Percentiles rank a stretch among this genome's conserved stretches.
Conservation (phyloP, 1,140 invertebrate species). For the Ceratitis capitata region DNA sequence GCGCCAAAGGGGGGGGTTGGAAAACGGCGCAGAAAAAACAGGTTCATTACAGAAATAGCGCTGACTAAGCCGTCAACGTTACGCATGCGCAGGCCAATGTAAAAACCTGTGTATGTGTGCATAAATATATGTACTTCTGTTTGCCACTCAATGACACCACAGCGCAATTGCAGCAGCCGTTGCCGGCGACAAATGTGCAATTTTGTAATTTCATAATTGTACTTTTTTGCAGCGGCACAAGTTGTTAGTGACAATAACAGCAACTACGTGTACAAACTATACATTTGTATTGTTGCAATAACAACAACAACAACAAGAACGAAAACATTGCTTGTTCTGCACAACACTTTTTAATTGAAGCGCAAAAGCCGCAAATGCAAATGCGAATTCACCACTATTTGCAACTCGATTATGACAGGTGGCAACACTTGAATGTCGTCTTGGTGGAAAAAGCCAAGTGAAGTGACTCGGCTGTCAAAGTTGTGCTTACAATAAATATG, state of each 20-base stretch:
- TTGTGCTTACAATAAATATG: conserved; percentile 4
- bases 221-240: neutral
- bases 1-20: neutral
- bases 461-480: conserved; percentile 33
- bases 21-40: neutral
- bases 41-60: neutral
- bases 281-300: no score
- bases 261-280: no score
- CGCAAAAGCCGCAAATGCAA: conserved; percentile 38
- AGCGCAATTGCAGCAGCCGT: neutral
- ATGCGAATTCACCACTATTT: conserved; percentile 27
- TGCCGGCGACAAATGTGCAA: neutral
- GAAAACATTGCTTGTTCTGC: conserved; percentile 20
- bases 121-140: neutral
- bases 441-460: neutral
- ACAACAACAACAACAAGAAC: neutral
- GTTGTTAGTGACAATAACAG: neutral
- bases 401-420: conserved; percentile 44
- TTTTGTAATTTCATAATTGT: conserved; percentile 2
- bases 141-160: neutral
- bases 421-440: conserved; percentile 42
- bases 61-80: neutral
- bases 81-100: neutral
- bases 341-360: conserved; percentile 42
- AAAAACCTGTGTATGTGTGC: neutral